Percentiles rank a stretch among this genome's conserved stretches.
These are phyloP conservation scores for Perithous albicinctus DNA, from an alignment of 2,888 invertebrate genomes.

Conservation along the genomic window DNA sequence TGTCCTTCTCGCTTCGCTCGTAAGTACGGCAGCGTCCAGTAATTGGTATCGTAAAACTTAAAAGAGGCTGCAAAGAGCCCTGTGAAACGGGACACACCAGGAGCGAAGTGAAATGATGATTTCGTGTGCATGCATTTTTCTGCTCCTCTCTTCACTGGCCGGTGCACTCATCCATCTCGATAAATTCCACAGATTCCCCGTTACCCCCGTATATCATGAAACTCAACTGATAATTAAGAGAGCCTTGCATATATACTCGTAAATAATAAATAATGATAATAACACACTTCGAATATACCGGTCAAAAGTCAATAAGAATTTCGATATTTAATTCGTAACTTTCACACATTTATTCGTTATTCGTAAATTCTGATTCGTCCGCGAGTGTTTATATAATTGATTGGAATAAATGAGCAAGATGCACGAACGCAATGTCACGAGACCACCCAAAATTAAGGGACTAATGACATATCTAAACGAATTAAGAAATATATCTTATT, in stretches of 20 bases:
- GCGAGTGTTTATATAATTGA: background rate
- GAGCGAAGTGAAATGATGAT: slow-evolving; percentile 68
- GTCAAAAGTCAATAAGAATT: slow-evolving; percentile 3
- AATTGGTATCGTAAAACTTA: slow-evolving; percentile 74
- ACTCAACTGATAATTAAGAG: slow-evolving; percentile 52
- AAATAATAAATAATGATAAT: slow-evolving; percentile 34
- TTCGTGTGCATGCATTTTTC: slow-evolving; percentile 64
- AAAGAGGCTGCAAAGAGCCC: slow-evolving; percentile 71
- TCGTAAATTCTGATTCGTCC: background rate
- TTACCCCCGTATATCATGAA: slow-evolving; percentile 48
- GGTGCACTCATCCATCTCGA: slow-evolving; percentile 58
- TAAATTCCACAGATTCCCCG: slow-evolving; percentile 60
- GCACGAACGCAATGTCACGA: background rate
- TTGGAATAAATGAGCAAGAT: background rate
- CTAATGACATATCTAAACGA: slow-evolving; percentile 46
- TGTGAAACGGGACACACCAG: slow-evolving; percentile 72
- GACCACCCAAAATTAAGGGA: slow-evolving; percentile 50
- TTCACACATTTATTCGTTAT: background rate
- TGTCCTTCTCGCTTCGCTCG: slow-evolving; percentile 48
- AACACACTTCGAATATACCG: background rate
- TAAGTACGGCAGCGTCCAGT: slow-evolving; percentile 72
- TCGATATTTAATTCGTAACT: background rate
- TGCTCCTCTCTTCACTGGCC: slow-evolving; percentile 3
- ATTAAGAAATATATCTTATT: slow-evolving; percentile 25
- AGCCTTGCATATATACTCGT: slow-evolving; percentile 32